A percentile compares a stretch with the other conserved stretches of the same genome.
phyloP scores from a whole-genome alignment of 2,113 vertebrate genomes.

The Etia nguti region DNA sequence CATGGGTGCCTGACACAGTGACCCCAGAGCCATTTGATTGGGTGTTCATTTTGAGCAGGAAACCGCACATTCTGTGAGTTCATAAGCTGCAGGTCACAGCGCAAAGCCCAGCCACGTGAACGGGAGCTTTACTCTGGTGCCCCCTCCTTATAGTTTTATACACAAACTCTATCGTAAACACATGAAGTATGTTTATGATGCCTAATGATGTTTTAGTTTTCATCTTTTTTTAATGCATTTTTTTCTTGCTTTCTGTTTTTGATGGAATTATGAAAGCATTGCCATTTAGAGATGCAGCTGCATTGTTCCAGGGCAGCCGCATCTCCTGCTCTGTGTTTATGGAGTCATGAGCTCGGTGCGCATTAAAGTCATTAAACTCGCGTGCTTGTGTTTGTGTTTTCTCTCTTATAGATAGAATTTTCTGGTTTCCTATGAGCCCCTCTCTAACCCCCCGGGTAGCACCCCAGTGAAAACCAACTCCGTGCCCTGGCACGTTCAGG shows the following conservation, averaged over 20 bases:
- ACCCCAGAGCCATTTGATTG: background rate
- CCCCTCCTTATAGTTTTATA: background rate
- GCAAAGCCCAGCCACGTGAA: fast-evolving
- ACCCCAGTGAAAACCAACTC: background rate
- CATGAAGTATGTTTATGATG: fast-evolving
- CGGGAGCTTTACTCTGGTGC: background rate
- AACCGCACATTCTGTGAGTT: background rate
- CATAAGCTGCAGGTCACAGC: background rate
- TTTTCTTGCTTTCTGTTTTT: background rate
- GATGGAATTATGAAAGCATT: background rate
- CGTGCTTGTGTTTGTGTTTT: fast-evolving
- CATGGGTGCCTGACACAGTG: background rate
- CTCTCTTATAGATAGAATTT: background rate
- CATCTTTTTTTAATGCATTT: background rate
- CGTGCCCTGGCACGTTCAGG: background rate
- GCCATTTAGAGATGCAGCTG: background rate
- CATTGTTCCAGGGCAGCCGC: background rate
- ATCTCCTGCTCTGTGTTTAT: background rate
- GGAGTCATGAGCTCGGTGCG: background rate
- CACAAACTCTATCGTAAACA: fast-evolving
- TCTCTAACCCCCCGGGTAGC: background rate
- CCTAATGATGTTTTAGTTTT: background rate
- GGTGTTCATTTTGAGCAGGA: background rate
- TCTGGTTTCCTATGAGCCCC: too few relatives aligned
- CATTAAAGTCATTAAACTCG: background rate